Conservation (phyloP, 2,113 vertebrate genomes). For the Gulo gulo region DNA sequence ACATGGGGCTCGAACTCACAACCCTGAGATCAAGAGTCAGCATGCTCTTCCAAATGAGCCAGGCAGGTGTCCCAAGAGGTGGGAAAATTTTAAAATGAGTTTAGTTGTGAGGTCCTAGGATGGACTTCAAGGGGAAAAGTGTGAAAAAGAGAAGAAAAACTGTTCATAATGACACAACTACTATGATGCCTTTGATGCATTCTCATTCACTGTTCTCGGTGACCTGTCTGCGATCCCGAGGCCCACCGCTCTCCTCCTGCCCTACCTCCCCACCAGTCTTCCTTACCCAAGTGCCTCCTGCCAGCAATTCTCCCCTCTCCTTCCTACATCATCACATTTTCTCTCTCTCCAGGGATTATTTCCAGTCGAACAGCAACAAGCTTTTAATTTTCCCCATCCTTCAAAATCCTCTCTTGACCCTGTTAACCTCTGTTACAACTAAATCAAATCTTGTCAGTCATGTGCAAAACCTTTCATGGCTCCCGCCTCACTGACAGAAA, state of each 20-base stretch:
- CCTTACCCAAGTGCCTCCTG: rapidly evolving
- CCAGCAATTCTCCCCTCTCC: neutral
- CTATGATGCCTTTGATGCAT: neutral
- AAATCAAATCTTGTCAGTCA: neutral
- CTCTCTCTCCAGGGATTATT: neutral
- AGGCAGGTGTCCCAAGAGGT: neutral
- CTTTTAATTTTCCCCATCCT: neutral
- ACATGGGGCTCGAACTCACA: neutral
- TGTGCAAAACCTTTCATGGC: neutral
- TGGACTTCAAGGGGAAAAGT: neutral
- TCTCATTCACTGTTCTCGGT: neutral
- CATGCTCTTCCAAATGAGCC: neutral
- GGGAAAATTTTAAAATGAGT: neutral
- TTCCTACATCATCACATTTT: neutral
- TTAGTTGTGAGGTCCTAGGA: neutral
- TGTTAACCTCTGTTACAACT: neutral
- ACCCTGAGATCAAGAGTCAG: neutral
- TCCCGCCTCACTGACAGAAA: neutral
- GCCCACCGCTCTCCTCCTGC: no score
- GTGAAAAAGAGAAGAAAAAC: neutral
- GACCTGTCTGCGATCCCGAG: neutral
- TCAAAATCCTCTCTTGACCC: neutral
- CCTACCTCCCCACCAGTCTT: neutral
- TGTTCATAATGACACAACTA: neutral
- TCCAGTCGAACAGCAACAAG: neutral